Conservation (phyloP, 2,888 invertebrate species). For the Miltochrista miniata region DNA sequence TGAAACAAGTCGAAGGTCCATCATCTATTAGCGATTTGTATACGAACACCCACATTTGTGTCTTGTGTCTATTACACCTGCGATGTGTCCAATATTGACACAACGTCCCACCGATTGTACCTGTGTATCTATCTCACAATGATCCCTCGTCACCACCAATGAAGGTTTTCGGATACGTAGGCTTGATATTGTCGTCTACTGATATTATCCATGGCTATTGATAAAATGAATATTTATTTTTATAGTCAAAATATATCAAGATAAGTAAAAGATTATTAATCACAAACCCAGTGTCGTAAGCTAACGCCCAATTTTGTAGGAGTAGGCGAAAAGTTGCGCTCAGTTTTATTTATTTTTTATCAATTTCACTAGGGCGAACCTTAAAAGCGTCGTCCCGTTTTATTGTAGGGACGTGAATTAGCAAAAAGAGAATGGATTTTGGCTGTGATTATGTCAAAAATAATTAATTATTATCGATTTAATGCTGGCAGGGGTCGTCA, state of each 20-base stretch:
- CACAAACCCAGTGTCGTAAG: conserved; percentile 57
- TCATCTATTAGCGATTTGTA: conserved; percentile 62
- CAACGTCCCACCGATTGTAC: conserved; percentile 66
- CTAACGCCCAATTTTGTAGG: conserved; percentile 71
- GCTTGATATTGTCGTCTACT: conserved; percentile 43
- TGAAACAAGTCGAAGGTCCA: conserved; percentile 60
- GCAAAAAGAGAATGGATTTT: conserved; percentile 87
- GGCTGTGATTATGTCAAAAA: conserved; percentile 88
- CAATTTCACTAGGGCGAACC: conserved; percentile 73
- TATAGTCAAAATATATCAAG: conserved; percentile 20
- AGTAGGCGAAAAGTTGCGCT: conserved; percentile 71
- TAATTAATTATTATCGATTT: conserved; percentile 89
- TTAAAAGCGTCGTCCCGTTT: conserved; percentile 78
- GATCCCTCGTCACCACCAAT: conserved; percentile 69
- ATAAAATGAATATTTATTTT: conserved; percentile 16
- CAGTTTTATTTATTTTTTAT: conserved; percentile 81
- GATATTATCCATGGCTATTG: conserved; percentile 23
- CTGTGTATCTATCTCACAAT: conserved; percentile 60
- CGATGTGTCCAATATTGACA: conserved; percentile 76
- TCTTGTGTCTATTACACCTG: conserved; percentile 56
- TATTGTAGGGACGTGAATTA: conserved; percentile 87
- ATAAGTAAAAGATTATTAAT: conserved; percentile 66
- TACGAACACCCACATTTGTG: conserved; percentile 65
- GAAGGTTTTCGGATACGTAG: conserved; percentile 56
- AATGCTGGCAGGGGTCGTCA: conserved; percentile 69